A percentile compares a stretch with the other conserved stretches of the same genome.
phyloP scores from a whole-genome alignment of 2,797 vertebrate genomes.

The Tenualosa thibaudeaui region DNA sequence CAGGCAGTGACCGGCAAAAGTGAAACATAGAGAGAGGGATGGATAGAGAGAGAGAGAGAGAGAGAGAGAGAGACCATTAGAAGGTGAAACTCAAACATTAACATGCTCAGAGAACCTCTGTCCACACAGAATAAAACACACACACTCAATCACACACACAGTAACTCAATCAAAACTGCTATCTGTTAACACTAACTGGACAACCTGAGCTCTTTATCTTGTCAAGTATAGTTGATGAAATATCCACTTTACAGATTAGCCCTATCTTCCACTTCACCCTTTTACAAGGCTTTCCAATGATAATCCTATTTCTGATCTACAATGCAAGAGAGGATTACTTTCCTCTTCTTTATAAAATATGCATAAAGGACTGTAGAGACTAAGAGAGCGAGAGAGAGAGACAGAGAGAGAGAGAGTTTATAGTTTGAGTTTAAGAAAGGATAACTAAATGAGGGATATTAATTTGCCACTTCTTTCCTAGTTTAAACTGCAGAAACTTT shows the following conservation, averaged over 20 bases:
- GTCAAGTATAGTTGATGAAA: not conserved
- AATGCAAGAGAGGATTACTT: not conserved
- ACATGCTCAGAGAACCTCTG: slow-evolving; percentile 1
- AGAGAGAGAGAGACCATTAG: not conserved
- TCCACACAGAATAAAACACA: slow-evolving; percentile 26
- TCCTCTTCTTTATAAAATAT: not conserved
- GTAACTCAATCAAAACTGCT: not conserved
- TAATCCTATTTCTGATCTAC: not conserved
- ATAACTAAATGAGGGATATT: not conserved
- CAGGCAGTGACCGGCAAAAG: not conserved
- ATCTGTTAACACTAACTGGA: not conserved
- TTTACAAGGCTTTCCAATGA: not conserved
- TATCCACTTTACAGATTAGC: not conserved
- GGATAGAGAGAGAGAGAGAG: slow-evolving; percentile 10
- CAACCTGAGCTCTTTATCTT: not conserved
- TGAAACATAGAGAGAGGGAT: not conserved
- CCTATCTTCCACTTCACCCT: not conserved
- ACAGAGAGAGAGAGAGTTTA: not conserved
- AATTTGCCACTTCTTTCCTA: not conserved
- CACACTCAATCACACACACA: not conserved
- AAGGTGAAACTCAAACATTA: slow-evolving; percentile 46
- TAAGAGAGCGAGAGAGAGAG: too few species aligned
- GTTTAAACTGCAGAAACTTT: not conserved
- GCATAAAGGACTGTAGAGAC: not conserved
- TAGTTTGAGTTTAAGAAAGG: not conserved